Evolutionary conservation across 2,888 invertebrate genomes (phyloP).

Genomic region (Dorcus hopei): DNA sequence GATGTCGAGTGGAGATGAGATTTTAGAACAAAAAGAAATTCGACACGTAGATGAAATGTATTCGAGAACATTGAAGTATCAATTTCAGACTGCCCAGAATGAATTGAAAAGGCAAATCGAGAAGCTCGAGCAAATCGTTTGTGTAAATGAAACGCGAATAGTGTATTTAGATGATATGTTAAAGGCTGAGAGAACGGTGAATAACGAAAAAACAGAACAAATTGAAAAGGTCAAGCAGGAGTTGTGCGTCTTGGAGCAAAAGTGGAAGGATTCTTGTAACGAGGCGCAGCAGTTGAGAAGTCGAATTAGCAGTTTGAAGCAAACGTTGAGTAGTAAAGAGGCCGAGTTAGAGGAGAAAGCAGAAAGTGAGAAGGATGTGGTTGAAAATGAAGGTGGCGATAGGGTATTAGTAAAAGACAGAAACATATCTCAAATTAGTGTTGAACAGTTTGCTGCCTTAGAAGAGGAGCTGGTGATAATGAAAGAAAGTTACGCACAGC

Average conservation of each 20-base stretch:
- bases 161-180: conserved; percentile 35
- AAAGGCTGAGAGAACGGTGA: conserved; percentile 35
- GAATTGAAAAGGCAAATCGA: conserved; percentile 44
- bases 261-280: conserved; percentile 25
- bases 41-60: conserved; percentile 31
- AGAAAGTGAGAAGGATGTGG: neutral
- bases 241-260: conserved; percentile 23
- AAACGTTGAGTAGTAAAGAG: conserved; percentile 19
- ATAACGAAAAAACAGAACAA: conserved; percentile 31
- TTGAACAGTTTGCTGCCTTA: conserved; percentile 59
- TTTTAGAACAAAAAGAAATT: conserved; percentile 1
- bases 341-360: conserved; percentile 33
- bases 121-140: conserved; percentile 37
- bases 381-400: conserved; percentile 29
- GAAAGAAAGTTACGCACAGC: conserved; percentile 69
- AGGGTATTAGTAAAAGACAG: conserved; percentile 3
- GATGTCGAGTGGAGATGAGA: conserved; percentile 5
- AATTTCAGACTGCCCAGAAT: conserved; percentile 44
- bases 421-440: conserved; percentile 27
- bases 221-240: conserved; percentile 39
- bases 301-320: conserved; percentile 13
- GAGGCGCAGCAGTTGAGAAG: conserved; percentile 19
- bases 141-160: conserved; percentile 38
- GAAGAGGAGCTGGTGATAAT: conserved; percentile 72
- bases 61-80: conserved; percentile 46